Conservation (phyloP, 2,113 vertebrate genomes). For the Panthera tigris region DNA sequence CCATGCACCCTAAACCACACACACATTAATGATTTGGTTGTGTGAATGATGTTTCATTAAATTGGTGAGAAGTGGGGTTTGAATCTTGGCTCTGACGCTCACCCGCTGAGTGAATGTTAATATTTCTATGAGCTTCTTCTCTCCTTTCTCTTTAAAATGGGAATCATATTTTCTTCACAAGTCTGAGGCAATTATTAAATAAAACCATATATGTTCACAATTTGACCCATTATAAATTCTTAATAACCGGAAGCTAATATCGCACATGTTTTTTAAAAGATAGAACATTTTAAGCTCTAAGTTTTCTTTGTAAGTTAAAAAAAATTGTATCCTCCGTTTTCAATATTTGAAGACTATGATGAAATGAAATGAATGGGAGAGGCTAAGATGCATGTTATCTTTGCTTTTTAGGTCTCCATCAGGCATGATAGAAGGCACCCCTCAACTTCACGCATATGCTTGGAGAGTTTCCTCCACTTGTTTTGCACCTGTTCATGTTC, state of each 20-base stretch:
- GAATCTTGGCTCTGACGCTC: background rate
- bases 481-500: slow-evolving; percentile 92
- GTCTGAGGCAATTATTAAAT: background rate
- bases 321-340: background rate
- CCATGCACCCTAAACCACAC: background rate
- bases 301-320: background rate
- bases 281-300: background rate
- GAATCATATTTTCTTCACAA: background rate
- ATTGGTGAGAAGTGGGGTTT: background rate
- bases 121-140: background rate
- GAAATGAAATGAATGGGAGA: background rate
- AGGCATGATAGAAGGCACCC: slow-evolving; percentile 98
- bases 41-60: background rate
- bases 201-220: background rate
- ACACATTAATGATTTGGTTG: background rate
- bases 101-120: background rate
- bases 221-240: background rate
- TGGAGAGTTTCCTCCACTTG: slow-evolving; percentile 98
- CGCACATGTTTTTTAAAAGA: background rate
- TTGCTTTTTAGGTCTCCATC: slow-evolving; percentile 91
- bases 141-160: slow-evolving; percentile 1
- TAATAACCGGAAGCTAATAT: background rate
- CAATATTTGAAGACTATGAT: background rate
- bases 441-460: slow-evolving; percentile 95
- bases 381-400: background rate